These are phyloP conservation scores for Antheraea pernyi DNA, from an alignment of 1,140 invertebrate species.

Conservation along the genomic window DNA sequence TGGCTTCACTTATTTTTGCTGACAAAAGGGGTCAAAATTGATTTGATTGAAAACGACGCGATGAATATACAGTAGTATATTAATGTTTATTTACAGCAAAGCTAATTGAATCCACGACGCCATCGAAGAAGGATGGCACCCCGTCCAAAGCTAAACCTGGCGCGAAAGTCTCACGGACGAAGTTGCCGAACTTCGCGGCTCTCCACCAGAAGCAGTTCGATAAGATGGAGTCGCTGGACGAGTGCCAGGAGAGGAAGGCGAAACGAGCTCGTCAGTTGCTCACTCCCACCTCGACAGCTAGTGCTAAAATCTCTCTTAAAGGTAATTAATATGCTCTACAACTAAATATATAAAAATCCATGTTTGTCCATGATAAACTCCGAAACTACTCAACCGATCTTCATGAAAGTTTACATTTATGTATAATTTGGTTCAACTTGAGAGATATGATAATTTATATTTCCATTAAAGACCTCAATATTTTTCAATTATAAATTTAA, in stretches of 20 bases:
- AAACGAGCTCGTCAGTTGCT: constrained; percentile 72
- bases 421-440: too few relatives aligned
- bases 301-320: constrained; percentile 34
- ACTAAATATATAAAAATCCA: too few relatives aligned
- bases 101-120: constrained; percentile 37
- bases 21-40: too few relatives aligned
- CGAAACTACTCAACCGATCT: too few relatives aligned
- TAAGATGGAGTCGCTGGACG: constrained; percentile 83
- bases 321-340: not conserved
- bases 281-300: constrained; percentile 44
- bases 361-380: not conserved
- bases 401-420: too few relatives aligned
- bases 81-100: constrained; percentile 37
- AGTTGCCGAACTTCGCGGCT: constrained; percentile 82
- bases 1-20: too few relatives aligned
- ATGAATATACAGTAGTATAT: too few relatives aligned
- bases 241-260: constrained; percentile 78
- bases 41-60: too few relatives aligned
- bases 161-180: constrained; percentile 51
- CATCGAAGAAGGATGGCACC: constrained; percentile 38
- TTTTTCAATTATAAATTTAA: too few relatives aligned
- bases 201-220: constrained; percentile 82
- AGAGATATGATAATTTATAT: too few relatives aligned
- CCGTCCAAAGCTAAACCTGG: constrained; percentile 31
- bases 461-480: too few relatives aligned